Conservation (phyloP, 2,888 invertebrate species). For the Lumbricus terrestris region DNA sequence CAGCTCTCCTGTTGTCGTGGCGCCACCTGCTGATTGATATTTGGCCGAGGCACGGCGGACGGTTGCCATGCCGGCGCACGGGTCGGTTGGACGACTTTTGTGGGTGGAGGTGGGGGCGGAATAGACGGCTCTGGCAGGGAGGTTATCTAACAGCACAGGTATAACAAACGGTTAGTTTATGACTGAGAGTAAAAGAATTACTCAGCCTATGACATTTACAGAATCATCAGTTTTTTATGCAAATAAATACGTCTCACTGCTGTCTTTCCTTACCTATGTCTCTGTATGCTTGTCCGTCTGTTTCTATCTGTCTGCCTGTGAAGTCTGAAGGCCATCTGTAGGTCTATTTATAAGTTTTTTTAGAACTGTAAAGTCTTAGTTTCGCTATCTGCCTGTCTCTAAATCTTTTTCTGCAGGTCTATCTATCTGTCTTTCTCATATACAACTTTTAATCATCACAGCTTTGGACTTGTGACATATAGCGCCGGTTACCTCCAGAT, state of each 20-base stretch:
- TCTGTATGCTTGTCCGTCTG: neutral
- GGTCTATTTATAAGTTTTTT: no score
- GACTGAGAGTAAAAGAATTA: neutral
- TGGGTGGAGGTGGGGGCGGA: constrained; percentile 27
- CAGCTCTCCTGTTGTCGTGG: constrained; percentile 20
- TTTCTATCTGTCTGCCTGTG: neutral
- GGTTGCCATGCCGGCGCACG: neutral
- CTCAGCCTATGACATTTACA: neutral
- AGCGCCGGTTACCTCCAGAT: constrained; percentile 76
- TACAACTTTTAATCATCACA: neutral
- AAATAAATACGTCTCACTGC: neutral
- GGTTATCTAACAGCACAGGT: constrained; percentile 19
- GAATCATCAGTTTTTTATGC: neutral
- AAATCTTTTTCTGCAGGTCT: neutral
- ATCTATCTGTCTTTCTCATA: no score
- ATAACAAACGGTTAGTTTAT: neutral
- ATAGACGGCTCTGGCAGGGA: constrained; percentile 27
- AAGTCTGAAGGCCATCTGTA: neutral
- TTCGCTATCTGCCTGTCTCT: neutral
- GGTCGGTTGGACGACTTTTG: constrained; percentile 11
- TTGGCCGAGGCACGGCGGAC: neutral
- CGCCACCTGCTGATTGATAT: neutral
- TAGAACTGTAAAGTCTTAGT: neutral
- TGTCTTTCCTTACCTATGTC: neutral
- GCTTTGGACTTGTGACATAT: neutral